Conservation (phyloP, 2,113 vertebrate species). For the Tragulus kanchil region DNA sequence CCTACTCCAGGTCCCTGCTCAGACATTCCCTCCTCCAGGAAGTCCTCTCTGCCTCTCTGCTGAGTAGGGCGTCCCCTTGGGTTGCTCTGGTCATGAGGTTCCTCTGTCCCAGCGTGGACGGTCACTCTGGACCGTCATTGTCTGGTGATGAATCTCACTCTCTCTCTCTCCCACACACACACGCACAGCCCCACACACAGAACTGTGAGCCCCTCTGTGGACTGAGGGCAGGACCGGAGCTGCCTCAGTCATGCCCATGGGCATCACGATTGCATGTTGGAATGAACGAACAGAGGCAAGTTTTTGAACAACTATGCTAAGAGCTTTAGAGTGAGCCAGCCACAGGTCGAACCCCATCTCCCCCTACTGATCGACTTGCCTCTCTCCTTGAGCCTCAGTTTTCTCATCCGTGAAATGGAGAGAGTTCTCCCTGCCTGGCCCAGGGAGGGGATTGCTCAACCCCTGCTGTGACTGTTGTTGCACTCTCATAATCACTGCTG, state of each 20-base stretch:
- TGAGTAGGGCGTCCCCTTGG: not conserved
- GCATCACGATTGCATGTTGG: too few species aligned
- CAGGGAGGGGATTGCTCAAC: not conserved
- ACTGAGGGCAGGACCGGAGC: not conserved
- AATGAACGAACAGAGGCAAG: not conserved
- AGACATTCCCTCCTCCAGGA: conserved; percentile 11
- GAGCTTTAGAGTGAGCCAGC: not conserved
- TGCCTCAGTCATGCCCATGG: not conserved
- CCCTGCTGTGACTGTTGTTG: not conserved
- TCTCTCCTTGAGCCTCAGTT: not conserved
- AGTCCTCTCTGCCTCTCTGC: not conserved
- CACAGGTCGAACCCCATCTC: not conserved
- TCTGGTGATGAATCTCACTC: not conserved
- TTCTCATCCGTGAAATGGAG: not conserved
- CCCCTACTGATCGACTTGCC: not conserved
- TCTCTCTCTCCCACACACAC: not conserved
- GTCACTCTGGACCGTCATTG: not conserved
- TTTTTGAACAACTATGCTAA: not conserved
- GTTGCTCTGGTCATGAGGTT: not conserved
- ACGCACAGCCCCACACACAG: too few species aligned
- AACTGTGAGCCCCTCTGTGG: not conserved
- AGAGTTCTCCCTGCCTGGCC: not conserved
- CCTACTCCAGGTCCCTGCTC: not conserved
- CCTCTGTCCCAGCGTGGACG: not conserved
- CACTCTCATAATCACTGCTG: not conserved